Base-by-base conservation (phyloP, 2,888 invertebrate genomes). In the Heliconius ethilla region DNA sequence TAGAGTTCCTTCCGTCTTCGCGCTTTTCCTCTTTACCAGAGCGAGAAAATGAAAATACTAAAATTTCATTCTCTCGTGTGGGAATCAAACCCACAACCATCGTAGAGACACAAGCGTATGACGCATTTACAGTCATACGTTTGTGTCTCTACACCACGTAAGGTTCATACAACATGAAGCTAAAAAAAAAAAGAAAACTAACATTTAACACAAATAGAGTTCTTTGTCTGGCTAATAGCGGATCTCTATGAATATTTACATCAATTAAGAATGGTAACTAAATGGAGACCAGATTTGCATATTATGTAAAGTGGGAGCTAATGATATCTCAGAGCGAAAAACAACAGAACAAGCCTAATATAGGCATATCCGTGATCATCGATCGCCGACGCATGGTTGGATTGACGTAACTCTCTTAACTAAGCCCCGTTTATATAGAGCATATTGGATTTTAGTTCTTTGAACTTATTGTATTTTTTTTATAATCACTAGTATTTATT, bases 381-480 rank as follows among this genome's bases (percentile, higher is more conserved):
- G 55, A 72, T 74, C 74, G 74, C 63, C 74, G 63, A 74, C 63
- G 74, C 74, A 74, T 27, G 40, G 27, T 27, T 40, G 18, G 45
- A 27, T 37, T 74, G 27, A 74, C 63, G 62, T 63, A 63, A 37
- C 40, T 40, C 40, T 45, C 15, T 18, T 15, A 13, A 69, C n/a
- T n/a, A 45, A 27, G 45, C 27, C 15, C 27, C 18, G 25, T 70
- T 70, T 45, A 45, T 27, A 51, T 27, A 10, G 18, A 51, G 27
- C 10, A 59, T 51, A 27, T 70, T 7, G n/a, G 10, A 69, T 45
- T 40, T 40, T 22, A 11, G 5, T 37, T 25, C 9, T n/a, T 29
- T 66, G 15, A 10, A 33, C 22, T n/a, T 22, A 18, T 33, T 33
- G 22, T 22, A 37, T 15, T 51, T 51, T 33, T 33, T 33, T 33